Percentiles rank a stretch among this genome's conserved stretches.
Conservation (phyloP, 2,113 vertebrate species). For the Chamaetylas fuelleborni region DNA sequence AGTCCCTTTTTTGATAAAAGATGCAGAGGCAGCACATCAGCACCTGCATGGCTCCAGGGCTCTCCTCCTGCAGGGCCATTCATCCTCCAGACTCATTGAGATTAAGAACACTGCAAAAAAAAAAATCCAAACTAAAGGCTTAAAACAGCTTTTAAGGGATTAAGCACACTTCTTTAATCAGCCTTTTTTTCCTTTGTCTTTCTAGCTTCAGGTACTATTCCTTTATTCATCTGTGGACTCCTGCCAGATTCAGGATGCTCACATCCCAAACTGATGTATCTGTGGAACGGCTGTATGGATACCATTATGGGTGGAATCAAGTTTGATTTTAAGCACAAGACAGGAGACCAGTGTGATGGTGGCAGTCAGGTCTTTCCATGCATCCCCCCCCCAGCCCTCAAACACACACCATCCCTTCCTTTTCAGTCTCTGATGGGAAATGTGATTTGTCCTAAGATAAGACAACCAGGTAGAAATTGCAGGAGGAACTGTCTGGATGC, state of each 20-base stretch:
- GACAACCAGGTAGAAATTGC: background rate
- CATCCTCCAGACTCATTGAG: background rate
- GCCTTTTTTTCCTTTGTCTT: background rate
- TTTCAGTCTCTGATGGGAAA: background rate
- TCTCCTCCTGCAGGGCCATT: background rate
- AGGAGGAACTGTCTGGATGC: background rate
- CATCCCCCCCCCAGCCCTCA: background rate
- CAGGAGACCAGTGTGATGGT: background rate
- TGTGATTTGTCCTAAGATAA: background rate
- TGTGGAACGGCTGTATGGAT: background rate
- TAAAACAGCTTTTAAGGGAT: background rate
- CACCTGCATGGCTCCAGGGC: background rate
- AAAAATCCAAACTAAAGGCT: background rate
- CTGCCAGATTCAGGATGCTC: background rate
- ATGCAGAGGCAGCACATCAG: background rate
- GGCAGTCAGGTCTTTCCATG: background rate
- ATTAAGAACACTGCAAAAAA: background rate
- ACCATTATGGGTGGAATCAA: background rate
- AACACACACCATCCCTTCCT: background rate
- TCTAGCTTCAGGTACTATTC: background rate
- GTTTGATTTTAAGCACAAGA: background rate
- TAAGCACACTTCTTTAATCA: background rate
- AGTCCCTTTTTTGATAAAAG: background rate
- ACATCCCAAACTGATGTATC: rapidly evolving
- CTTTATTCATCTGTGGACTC: background rate